Conservation (phyloP, 2,888 invertebrate species). For the Oegoconia quadripuncta region DNA sequence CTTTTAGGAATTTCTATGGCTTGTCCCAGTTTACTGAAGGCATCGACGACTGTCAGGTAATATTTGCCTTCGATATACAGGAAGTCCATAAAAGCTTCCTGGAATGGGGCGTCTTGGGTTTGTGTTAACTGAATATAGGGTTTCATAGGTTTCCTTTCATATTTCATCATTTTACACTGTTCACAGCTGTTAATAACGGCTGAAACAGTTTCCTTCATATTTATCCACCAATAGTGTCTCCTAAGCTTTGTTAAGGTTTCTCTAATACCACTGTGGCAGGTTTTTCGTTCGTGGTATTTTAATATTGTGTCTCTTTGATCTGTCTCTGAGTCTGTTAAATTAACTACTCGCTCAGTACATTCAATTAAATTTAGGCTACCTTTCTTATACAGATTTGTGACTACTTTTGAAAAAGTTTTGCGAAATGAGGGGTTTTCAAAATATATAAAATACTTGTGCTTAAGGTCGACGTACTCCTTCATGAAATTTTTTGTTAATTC, state of each 20-base stretch:
- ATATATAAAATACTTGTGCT: conserved; percentile 26
- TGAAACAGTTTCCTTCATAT: conserved; percentile 17
- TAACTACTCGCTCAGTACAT: conserved; percentile 16
- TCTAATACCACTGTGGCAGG: too few relatives aligned
- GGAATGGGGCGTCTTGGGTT: conserved; percentile 23
- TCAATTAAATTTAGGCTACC: conserved; percentile 13
- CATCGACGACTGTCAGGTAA: not conserved
- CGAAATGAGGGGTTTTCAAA: conserved; percentile 12
- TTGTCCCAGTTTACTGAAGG: not conserved
- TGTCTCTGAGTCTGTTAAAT: conserved; percentile 8
- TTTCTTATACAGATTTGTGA: conserved; percentile 13
- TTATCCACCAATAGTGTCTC: conserved; percentile 11
- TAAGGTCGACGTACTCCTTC: conserved; percentile 23
- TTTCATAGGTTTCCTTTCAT: conserved; percentile 22
- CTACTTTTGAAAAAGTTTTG: conserved; percentile 3
- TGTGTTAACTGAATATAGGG: conserved; percentile 24
- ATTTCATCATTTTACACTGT: conserved; percentile 20
- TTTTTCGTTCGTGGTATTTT: too few relatives aligned
- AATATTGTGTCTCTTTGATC: too few relatives aligned
- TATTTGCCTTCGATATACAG: conserved; percentile 15
- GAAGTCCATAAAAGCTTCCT: conserved; percentile 24
- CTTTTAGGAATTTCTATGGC: not conserved
- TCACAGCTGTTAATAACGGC: conserved; percentile 25
- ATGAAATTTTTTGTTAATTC: conserved; percentile 26
- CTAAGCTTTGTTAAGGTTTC: conserved; percentile 12